Base-by-base conservation (phyloP, 2,888 invertebrate genomes). In the Trachelus stipa region DNA sequence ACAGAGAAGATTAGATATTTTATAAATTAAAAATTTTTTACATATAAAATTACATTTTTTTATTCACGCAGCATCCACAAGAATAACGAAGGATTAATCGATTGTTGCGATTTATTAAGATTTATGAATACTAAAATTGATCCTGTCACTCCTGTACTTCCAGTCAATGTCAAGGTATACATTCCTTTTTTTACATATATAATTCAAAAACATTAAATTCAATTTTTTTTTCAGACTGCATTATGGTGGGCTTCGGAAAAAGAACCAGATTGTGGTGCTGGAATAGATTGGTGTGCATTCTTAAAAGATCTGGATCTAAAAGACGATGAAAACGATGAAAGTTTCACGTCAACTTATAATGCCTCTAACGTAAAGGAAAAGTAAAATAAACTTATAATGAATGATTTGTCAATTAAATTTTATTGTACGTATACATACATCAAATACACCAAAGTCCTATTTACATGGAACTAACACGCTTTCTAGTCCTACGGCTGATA, bases 71-170 rank as follows among this genome's bases (percentile, higher is more conserved):
- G 95, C 34, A 90, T 96, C 73, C 91, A 92, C n/a, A 94, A 93
- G 84, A 95, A 96, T 82, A 94, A 94, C 1, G 91, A 94, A 34
- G 94, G 94, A 78, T 93, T 94, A 84, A 92, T 97, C 68, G 92
- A 93, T 77, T 95, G 95, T 80, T 93, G 94, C 2, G 96, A 97
- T 87, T 92, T 97, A 77, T 89, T 97, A 85, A 89, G 92, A 69
- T 97, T 97, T 88, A 90, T 97, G 79, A 95, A 97, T 89, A 94
- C 95, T 85, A 93, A 93, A 87, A 93, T 93, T 15, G 92, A 93
- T 84, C 93, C 93, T 2, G 88, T 92, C 77, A 85, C 92, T 34
- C 93, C 93, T 69, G 90, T 92, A 6, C 85, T 89, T 79, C 94
- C 94, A 12, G 90, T 93, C 12, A 93, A 93, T 83, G 86, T 93